These are phyloP conservation scores for Montipora efflorescens DNA, from an alignment of 64 coral and sea anemone species.

Conservation along the genomic window DNA sequence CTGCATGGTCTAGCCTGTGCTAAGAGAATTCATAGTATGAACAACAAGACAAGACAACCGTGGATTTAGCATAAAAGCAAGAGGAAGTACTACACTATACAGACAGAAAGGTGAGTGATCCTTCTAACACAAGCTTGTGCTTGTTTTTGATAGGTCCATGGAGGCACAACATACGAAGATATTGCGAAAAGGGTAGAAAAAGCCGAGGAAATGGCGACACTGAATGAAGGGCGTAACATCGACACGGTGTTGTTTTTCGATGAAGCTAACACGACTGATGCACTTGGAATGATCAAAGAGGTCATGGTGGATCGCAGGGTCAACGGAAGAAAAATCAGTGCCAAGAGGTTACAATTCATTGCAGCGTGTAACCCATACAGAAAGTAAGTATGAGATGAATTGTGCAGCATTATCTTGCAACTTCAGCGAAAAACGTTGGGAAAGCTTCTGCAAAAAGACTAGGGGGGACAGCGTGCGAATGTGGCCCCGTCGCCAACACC, in stretches of 20 bases:
- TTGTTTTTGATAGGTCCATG: conserved; percentile 60
- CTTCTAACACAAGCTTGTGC: too few relatives aligned
- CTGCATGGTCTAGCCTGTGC: too few relatives aligned
- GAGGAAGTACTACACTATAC: too few relatives aligned
- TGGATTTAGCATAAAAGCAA: too few relatives aligned
- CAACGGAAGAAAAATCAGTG: conserved; percentile 61
- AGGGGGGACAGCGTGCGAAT: not conserved
- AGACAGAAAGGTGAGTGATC: too few relatives aligned
- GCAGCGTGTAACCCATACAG: conserved; percentile 90
- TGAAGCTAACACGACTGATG: conserved; percentile 88
- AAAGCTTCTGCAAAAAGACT: not conserved
- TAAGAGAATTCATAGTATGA: too few relatives aligned
- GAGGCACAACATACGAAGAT: conserved; percentile 79
- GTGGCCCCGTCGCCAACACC: not conserved
- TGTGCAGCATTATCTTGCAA: not conserved
- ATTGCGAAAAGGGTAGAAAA: conserved; percentile 71
- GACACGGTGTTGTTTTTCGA: conserved; percentile 87
- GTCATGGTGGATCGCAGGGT: conserved; percentile 90
- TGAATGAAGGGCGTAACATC: conserved; percentile 45
- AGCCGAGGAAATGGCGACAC: conserved; percentile 67
- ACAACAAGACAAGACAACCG: too few relatives aligned
- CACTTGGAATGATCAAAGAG: conserved; percentile 88
- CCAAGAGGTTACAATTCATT: conserved; percentile 77
- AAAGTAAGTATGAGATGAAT: conserved; percentile 24
- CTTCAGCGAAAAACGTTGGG: too few relatives aligned